Evolutionary conservation across 1,140 invertebrate genomes (phyloP).

Genomic region (Drosophila albomicans): DNA sequence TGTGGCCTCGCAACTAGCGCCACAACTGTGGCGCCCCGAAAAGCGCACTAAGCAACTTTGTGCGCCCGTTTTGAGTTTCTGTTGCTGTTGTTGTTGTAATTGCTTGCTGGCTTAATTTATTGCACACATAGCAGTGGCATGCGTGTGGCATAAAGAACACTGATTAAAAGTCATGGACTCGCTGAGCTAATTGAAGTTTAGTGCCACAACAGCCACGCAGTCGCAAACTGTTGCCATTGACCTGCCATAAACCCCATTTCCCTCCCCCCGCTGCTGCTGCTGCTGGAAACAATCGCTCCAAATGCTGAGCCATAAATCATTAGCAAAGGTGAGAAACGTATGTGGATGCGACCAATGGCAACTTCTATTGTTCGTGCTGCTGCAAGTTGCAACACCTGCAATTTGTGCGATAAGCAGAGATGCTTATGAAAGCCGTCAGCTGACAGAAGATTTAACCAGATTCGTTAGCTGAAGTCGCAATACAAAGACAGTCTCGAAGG

Average conservation of each 20-base stretch:
- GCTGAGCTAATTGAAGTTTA: slow-evolving; percentile 77
- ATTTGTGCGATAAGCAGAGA: slow-evolving; percentile 16
- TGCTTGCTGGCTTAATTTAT: slow-evolving; percentile 80
- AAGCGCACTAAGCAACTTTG: slow-evolving; percentile 52
- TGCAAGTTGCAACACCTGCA: slow-evolving; percentile 15
- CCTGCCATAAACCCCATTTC: slow-evolving; percentile 4
- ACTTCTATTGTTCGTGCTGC: slow-evolving; percentile 13
- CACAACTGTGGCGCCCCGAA: slow-evolving; percentile 9
- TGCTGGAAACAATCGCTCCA: background rate
- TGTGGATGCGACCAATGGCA: slow-evolving; percentile 10
- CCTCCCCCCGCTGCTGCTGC: background rate
- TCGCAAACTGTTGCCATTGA: slow-evolving; percentile 32
- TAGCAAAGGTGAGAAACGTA: slow-evolving; percentile 40
- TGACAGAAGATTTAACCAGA: background rate
- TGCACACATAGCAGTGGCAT: slow-evolving; percentile 33
- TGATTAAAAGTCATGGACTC: slow-evolving; percentile 82
- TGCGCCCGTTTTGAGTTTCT: slow-evolving; percentile 1
- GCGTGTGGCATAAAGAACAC: slow-evolving; percentile 67
- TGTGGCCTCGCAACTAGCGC: slow-evolving; percentile 1
- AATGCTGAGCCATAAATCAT: slow-evolving; percentile 64
- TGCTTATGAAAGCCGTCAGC: background rate
- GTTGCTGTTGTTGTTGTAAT: slow-evolving; percentile 53
- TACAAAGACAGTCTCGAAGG: too few relatives aligned
- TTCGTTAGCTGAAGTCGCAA: too few relatives aligned
- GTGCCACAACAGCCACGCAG: slow-evolving; percentile 51